Evolutionary conservation across 2,888 invertebrate genomes (phyloP).

Genomic region (Himalopsyche anomala): DNA sequence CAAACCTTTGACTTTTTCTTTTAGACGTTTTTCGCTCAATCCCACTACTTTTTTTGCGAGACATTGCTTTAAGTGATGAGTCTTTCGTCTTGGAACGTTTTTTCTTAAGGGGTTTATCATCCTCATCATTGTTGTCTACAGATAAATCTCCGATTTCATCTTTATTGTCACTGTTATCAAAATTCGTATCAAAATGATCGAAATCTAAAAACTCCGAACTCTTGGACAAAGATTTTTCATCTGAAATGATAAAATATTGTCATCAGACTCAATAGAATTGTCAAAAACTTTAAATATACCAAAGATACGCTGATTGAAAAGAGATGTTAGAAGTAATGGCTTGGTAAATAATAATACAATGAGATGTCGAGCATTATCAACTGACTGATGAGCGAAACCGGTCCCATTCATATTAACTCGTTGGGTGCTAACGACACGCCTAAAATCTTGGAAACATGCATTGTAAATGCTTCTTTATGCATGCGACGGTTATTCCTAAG

Average conservation of each 20-base stretch:
- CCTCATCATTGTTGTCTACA: not conserved
- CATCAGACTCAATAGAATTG: too few relatives aligned
- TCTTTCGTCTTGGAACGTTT: constrained; percentile 29
- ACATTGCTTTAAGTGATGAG: not conserved
- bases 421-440: too few relatives aligned
- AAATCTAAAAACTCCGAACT: constrained; percentile 24
- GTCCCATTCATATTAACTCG: too few relatives aligned
- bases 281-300: too few relatives aligned
- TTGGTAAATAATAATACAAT: too few relatives aligned
- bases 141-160: not conserved
- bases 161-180: not conserved
- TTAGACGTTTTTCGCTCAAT: constrained; percentile 14
- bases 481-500: too few relatives aligned
- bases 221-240: constrained; percentile 6
- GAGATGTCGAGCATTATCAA: too few relatives aligned
- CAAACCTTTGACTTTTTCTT: constrained; percentile 16
- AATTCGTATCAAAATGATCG: constrained; percentile 1
- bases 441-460: too few relatives aligned
- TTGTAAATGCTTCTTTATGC: too few relatives aligned
- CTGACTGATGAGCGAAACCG: too few relatives aligned
- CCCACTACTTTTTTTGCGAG: constrained; percentile 12
- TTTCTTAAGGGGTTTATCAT: constrained; percentile 31
- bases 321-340: too few relatives aligned
- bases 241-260: not conserved
- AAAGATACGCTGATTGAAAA: too few relatives aligned